Evolutionary conservation across 2,797 vertebrate species (phyloP), one percentile per base, ranked within the genome.

Genomic region (Brachymystax lenok): DNA sequence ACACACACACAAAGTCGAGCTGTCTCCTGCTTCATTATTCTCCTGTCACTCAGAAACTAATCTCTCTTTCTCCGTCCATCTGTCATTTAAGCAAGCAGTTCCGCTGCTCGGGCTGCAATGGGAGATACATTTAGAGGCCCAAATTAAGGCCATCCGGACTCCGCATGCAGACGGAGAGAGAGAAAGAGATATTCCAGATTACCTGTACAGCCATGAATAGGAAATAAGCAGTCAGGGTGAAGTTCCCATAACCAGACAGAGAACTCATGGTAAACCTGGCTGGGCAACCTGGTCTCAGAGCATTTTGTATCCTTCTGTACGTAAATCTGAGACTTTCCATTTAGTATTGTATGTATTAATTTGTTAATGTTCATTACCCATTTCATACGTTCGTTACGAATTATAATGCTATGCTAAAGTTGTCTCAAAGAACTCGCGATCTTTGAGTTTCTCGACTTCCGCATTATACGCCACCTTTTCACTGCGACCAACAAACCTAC

Each of bases 141-240:
- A 76, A 76, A 83, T 80, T 78, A 81, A 84, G 79, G 71, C 70
- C 79, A 80, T 71, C 77, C 66, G n/a, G 74, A 76, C 71, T 68
- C 52, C 6, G 66, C 71, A 79, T 75, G 59, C 68, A 54, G 35
- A 10, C 59, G n/a, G 75, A 71, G 69, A 28, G 12, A 30, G 56
- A 72, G 78, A 56, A 63, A 28, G 12, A 30, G 50, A 72, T 76
- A 64, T 80, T 75, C 16, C 69, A 80, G 78, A 78, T 76, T 73
- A 82, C 52, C 67, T 76, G 69, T 54, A 84, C 54, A 72, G 51
- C 71, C 71, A 16, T 52, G 14, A 67, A 19, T 30, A 59, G 28
- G 16, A 51, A 72, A 54, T 27, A 54, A 30, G 24, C 27, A 67
- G 64, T 52, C 30, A 52, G 71, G 71, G 28, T 72, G 50, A 10